Evolutionary conservation across 2,888 invertebrate genomes (phyloP).

Genomic region (Thymelicus lineola): DNA sequence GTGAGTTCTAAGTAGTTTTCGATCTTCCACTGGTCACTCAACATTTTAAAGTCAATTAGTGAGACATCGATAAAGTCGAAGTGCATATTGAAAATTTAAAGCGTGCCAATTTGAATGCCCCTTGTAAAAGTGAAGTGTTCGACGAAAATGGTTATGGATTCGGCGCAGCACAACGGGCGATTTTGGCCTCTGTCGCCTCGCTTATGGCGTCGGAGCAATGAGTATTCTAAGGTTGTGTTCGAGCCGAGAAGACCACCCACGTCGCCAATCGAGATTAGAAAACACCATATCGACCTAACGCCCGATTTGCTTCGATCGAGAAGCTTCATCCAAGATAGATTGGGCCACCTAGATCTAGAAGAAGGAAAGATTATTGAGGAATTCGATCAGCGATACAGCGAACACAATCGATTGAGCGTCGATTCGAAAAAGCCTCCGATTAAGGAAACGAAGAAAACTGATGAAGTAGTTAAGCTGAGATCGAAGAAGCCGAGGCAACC

Average conservation of each 20-base stretch:
- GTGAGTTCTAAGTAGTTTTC: slow-evolving; percentile 20
- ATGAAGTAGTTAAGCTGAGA: slow-evolving; percentile 72
- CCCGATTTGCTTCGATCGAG: slow-evolving; percentile 71
- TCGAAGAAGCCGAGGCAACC: slow-evolving; percentile 74
- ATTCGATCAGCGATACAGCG: slow-evolving; percentile 40
- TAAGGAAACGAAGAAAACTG: slow-evolving; percentile 63
- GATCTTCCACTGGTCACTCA: slow-evolving; percentile 33
- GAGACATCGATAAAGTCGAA: slow-evolving; percentile 64
- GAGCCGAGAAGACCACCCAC: slow-evolving; percentile 73
- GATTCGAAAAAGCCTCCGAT: slow-evolving; percentile 71
- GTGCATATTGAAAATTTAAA: slow-evolving; percentile 34
- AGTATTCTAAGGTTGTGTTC: slow-evolving; percentile 79
- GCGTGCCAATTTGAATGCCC: slow-evolving; percentile 34
- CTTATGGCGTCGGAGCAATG: slow-evolving; percentile 77
- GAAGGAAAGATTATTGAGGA: slow-evolving; percentile 45
- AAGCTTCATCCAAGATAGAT: slow-evolving; percentile 65
- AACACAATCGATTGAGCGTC: slow-evolving; percentile 65
- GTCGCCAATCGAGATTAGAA: slow-evolving; percentile 69
- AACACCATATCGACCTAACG: slow-evolving; percentile 57
- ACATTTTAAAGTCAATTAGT: slow-evolving; percentile 26
- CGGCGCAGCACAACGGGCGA: slow-evolving; percentile 69
- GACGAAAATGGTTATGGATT: slow-evolving; percentile 79
- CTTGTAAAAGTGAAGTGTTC: slow-evolving; percentile 50
- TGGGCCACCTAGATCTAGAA: slow-evolving; percentile 70
- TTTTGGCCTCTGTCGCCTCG: slow-evolving; percentile 80